These are phyloP conservation scores for Himalopsyche phryganea DNA, from an alignment of 1,140 invertebrate genomes.

Conservation along the genomic window DNA sequence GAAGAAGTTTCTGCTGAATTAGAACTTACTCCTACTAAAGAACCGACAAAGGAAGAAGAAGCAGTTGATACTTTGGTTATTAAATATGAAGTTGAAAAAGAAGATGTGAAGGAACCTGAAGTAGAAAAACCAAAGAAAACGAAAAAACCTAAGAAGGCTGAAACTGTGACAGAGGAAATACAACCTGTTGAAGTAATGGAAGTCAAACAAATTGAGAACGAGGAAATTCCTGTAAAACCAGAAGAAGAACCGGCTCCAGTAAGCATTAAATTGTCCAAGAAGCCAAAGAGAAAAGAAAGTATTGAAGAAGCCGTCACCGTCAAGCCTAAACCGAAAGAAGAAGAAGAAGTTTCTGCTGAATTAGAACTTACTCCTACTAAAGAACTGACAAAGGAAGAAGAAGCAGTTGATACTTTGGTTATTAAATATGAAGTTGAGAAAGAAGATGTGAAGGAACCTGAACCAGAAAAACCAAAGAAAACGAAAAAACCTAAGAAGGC, in stretches of 20 bases:
- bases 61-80: slow-evolving; percentile 23
- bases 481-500: slow-evolving; percentile 36
- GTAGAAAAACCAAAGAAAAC: slow-evolving; percentile 28
- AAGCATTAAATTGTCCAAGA: slow-evolving; percentile 31
- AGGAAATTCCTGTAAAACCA: slow-evolving; percentile 30
- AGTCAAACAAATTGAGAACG: slow-evolving; percentile 37
- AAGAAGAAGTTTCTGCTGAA: slow-evolving; percentile 1
- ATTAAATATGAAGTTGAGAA: slow-evolving; percentile 36
- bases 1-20: neutral
- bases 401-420: slow-evolving; percentile 40
- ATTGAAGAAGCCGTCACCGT: slow-evolving; percentile 28
- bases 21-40: neutral
- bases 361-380: slow-evolving; percentile 6
- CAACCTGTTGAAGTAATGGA: slow-evolving; percentile 35
- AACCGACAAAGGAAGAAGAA: slow-evolving; percentile 19
- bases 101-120: slow-evolving; percentile 31
- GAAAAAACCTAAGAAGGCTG: slow-evolving; percentile 36
- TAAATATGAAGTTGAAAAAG: slow-evolving; percentile 12
- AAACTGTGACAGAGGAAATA: slow-evolving; percentile 37
- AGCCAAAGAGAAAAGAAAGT: slow-evolving; percentile 32
- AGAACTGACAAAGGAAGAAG: slow-evolving; percentile 35
- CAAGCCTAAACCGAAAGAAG: slow-evolving; percentile 24
- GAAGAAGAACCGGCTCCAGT: slow-evolving; percentile 34
- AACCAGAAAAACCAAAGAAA: slow-evolving; percentile 33
- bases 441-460: slow-evolving; percentile 36